Conservation (phyloP, 2,888 invertebrate species). For the Drosophila fungiperda region DNA sequence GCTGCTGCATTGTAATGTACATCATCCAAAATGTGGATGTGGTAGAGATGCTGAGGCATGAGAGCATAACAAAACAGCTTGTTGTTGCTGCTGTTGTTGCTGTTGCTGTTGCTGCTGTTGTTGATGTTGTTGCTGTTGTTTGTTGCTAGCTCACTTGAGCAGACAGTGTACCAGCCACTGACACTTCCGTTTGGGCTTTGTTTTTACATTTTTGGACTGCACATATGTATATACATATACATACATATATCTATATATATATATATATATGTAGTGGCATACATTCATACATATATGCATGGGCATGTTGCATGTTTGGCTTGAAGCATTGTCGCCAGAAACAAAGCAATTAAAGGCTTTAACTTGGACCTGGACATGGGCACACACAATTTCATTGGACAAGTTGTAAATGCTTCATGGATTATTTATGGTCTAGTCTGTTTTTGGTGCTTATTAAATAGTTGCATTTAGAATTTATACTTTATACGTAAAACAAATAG, state of each 20-base stretch:
- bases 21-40: conserved; percentile 46
- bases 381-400: conserved; percentile 21
- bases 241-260: background rate
- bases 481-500: conserved; percentile 3
- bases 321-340: conserved; percentile 44
- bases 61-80: conserved; percentile 70
- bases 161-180: conserved; percentile 68
- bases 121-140: conserved; percentile 17
- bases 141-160: conserved; percentile 56
- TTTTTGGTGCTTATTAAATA: conserved; percentile 75
- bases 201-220: conserved; percentile 53
- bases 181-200: conserved; percentile 74
- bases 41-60: conserved; percentile 42
- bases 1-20: conserved; percentile 49
- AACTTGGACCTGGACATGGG: conserved; percentile 38
- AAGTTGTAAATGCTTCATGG: conserved; percentile 47
- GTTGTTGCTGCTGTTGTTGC: conserved; percentile 16
- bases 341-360: conserved; percentile 74
- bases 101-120: conserved; percentile 22
- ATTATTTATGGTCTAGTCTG: conserved; percentile 63
- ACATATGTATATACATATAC: conserved; percentile 11
- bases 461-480: conserved; percentile 69
- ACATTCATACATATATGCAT: conserved; percentile 10
- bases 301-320: conserved; percentile 11
- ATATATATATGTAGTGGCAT: background rate